Evolutionary conservation across 2,888 invertebrate genomes (phyloP).

Genomic region (Drosophila sordidapex): DNA sequence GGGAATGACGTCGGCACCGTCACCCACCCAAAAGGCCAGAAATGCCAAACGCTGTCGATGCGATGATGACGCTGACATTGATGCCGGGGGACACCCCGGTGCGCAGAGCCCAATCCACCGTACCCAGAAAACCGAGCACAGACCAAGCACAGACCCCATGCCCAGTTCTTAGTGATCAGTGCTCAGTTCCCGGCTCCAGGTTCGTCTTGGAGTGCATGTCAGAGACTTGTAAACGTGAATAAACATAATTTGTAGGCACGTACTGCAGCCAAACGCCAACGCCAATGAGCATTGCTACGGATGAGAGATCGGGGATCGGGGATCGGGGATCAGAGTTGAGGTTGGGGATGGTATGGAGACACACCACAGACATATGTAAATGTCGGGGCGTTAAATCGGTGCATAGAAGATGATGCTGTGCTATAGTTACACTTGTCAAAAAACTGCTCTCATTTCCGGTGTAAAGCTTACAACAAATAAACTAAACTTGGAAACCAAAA

Average conservation of each 20-base stretch:
- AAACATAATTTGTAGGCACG: constrained; percentile 79
- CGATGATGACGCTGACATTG: constrained; percentile 70
- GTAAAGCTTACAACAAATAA: not conserved
- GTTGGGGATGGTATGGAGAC: constrained; percentile 27
- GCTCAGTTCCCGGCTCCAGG: constrained; percentile 38
- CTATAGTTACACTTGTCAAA: constrained; percentile 40
- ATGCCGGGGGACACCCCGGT: constrained; percentile 74
- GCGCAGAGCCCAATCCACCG: constrained; percentile 52
- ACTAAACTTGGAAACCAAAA: not conserved
- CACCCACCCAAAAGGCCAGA: constrained; percentile 72
- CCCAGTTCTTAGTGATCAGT: constrained; percentile 28
- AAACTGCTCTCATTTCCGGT: constrained; percentile 2
- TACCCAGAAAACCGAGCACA: constrained; percentile 21
- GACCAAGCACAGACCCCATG: constrained; percentile 47
- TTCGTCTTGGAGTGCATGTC: constrained; percentile 71
- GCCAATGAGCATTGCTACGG: constrained; percentile 60
- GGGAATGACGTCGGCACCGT: constrained; percentile 70
- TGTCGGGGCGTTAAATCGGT: constrained; percentile 81
- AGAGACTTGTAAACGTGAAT: constrained; percentile 80
- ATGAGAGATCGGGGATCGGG: not conserved
- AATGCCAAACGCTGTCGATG: constrained; percentile 70
- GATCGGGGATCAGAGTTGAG: not conserved
- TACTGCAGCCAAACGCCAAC: constrained; percentile 71
- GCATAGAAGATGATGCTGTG: constrained; percentile 62
- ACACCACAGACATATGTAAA: constrained; percentile 70